Evolutionary conservation across 1,140 invertebrate genomes (phyloP).

Genomic region (Hormaphis cornu): DNA sequence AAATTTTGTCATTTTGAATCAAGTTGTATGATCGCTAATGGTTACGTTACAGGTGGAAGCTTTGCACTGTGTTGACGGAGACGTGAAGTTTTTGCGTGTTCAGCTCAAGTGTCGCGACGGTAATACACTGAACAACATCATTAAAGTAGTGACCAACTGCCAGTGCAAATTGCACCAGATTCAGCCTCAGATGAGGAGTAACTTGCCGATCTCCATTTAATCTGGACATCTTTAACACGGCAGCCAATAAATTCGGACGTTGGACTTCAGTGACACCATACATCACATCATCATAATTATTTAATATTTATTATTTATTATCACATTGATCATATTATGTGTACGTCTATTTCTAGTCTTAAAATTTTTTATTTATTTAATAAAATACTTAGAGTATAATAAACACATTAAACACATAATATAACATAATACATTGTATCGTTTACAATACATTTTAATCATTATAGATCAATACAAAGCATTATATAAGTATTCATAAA

Average conservation of each 20-base stretch:
- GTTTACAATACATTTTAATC: too few species aligned
- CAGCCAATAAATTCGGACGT: neutral
- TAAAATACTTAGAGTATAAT: conserved; percentile 5
- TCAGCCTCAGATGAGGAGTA: conserved; percentile 5
- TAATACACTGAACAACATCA: conserved; percentile 8
- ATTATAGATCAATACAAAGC: too few species aligned
- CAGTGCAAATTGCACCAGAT: conserved; percentile 15
- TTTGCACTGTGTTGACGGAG: conserved; percentile 17
- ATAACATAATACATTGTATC: neutral
- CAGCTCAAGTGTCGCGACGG: conserved; percentile 20
- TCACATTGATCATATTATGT: too few species aligned
- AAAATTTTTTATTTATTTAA: conserved; percentile 17
- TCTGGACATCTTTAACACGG: neutral
- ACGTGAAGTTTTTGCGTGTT: conserved; percentile 1
- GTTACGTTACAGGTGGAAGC: conserved; percentile 28
- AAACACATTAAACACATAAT: neutral
- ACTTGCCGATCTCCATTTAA: neutral
- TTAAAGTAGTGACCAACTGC: conserved; percentile 20
- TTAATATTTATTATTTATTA: too few species aligned
- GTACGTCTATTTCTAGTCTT: neutral
- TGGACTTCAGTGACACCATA: too few species aligned
- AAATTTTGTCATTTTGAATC: too few species aligned
- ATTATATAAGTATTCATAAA: neutral
- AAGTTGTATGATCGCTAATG: too few species aligned
- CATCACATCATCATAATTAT: too few species aligned